Base-by-base conservation (phyloP, 2,888 invertebrate species). In the Macaria notata region DNA sequence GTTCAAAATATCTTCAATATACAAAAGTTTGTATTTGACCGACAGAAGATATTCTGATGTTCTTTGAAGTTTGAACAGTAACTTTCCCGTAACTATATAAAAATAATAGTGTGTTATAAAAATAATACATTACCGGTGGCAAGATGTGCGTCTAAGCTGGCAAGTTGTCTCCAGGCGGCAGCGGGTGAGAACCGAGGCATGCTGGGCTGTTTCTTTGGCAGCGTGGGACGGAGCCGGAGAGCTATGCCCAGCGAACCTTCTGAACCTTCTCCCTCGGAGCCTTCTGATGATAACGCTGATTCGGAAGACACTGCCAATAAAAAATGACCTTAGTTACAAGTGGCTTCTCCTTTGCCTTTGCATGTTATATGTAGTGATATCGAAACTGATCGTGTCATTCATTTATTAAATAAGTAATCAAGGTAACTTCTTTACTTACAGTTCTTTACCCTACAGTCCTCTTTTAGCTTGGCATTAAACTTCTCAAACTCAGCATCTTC, bases 121-220 rank as follows among this genome's bases (percentile, higher is more conserved):
- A 19, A 1, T 19, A 19, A 19, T 19, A 19, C 19, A 19, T 19
- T 70, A 89, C 89, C 86, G 42, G 83, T 79, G 56, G 84, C 79
- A 6, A 88, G 78, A 71, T 87, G 92, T 1, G 93, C 89, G 65
- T 95, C 95, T 31, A 94, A 76, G 1, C 92, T 88, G 4, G 94
- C 94, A 4, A 96, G 90, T 49, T 95, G 93, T 62, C 95, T 93
- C 97, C 97, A 97, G 0, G 97, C 97, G 0, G 96, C 94, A 0
- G 95, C 94, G 0, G 97, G 97, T 1, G 96, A 96, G 85, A 97
- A 97, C 56, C 95, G 87, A 0, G 96, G 96, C 51, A 96, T 94
- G 64, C 95, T 94, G 33, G 95, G 91, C 72, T 95, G 95, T 64
- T 96, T 95, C 76, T 96, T 95, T 1, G 97, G 97, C 63, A 97